Conservation (phyloP, 2,113 vertebrate genomes). For the Crotalus viridis region DNA sequence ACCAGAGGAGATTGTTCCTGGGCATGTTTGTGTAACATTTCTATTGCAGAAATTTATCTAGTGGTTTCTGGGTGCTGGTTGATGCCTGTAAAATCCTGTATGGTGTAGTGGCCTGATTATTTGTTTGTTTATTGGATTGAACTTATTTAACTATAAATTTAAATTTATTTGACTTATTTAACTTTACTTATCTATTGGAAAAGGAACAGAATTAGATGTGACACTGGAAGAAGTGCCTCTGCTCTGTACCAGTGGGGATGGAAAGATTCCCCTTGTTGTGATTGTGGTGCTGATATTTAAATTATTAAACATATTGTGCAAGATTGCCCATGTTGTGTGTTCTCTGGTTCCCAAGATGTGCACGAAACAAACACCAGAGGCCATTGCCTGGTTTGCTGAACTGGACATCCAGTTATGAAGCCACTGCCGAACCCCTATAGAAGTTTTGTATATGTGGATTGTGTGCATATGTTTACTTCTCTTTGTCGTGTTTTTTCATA, state of each 20-base stretch:
- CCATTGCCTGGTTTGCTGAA: not conserved
- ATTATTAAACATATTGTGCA: not conserved
- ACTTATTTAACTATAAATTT: not conserved
- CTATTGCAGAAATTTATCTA: not conserved
- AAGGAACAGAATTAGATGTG: not conserved
- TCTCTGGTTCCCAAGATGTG: not conserved
- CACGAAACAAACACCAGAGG: not conserved
- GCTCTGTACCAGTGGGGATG: not conserved
- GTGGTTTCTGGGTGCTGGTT: too few species aligned
- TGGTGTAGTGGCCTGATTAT: not conserved
- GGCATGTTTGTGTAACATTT: not conserved
- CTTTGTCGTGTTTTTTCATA: not conserved
- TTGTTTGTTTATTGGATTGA: not conserved
- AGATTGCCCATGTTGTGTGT: not conserved
- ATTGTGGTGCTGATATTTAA: not conserved
- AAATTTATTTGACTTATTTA: not conserved
- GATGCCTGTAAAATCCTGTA: not conserved
- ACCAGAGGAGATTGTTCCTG: not conserved
- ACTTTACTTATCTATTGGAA: not conserved
- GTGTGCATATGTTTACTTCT: not conserved
- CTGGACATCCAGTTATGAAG: not conserved
- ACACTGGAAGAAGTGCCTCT: not conserved
- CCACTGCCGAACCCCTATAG: not conserved
- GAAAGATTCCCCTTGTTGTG: not conserved
- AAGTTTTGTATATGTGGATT: not conserved